These are phyloP conservation scores for Lasiurus borealis DNA, from an alignment of 2,113 vertebrate genomes.

Conservation along the genomic window DNA sequence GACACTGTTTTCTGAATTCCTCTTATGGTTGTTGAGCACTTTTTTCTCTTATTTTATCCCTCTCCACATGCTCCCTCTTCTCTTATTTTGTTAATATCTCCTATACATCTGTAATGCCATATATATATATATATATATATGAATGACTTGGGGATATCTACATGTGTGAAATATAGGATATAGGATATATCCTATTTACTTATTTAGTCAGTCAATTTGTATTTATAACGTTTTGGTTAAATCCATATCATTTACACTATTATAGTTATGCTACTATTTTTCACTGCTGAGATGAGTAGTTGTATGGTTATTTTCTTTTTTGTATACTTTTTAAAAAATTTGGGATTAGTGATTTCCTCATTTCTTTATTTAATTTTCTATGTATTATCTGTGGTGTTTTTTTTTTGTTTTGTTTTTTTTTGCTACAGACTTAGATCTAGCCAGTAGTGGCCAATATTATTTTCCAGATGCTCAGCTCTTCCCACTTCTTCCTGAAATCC, in stretches of 20 bases:
- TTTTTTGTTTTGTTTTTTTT: no score
- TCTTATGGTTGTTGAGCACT: not conserved
- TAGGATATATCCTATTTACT: no score
- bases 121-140: no score
- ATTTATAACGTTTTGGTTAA: not conserved
- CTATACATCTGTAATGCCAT: not conserved
- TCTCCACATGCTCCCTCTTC: not conserved
- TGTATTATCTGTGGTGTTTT: not conserved
- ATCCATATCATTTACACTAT: not conserved
- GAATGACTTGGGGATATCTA: not conserved
- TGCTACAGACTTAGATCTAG: not conserved
- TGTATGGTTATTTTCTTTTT: slow-evolving; percentile 16
- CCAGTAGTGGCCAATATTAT: not conserved
- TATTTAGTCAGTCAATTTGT: not conserved
- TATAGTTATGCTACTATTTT: not conserved
- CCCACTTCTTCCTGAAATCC: not conserved
- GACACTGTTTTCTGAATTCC: not conserved
- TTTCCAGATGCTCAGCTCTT: not conserved
- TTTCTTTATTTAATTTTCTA: slow-evolving; percentile 17
- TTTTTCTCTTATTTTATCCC: not conserved
- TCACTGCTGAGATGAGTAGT: not conserved
- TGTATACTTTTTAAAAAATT: not conserved
- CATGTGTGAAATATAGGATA: not conserved
- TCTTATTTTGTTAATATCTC: not conserved
- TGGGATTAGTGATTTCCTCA: not conserved